A percentile compares a stretch with the other conserved stretches of the same genome.
These are phyloP conservation scores for Leucozona laternaria DNA, from an alignment of 2,888 invertebrate species.

Conservation along the genomic window DNA sequence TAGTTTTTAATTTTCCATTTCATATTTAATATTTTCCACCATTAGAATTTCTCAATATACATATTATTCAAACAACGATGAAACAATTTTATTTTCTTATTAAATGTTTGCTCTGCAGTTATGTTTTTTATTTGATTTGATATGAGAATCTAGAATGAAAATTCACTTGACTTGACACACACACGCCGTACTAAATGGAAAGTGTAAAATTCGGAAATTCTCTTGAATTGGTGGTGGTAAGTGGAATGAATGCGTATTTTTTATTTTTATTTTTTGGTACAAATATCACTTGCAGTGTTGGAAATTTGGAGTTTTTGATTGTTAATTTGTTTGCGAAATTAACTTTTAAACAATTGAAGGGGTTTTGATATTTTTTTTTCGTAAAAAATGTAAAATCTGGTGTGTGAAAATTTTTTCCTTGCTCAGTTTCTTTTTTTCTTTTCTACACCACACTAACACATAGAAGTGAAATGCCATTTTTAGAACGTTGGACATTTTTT, in stretches of 20 bases:
- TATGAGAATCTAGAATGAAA: slow-evolving; percentile 52
- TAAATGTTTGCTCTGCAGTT: background rate
- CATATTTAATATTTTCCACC: slow-evolving; percentile 53
- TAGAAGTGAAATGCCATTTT: slow-evolving; percentile 70
- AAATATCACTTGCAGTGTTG: slow-evolving; percentile 63
- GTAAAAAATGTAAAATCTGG: slow-evolving; percentile 68
- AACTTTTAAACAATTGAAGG: slow-evolving; percentile 28
- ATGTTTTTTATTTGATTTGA: slow-evolving; percentile 35
- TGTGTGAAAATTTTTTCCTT: slow-evolving; percentile 69
- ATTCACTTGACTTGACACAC: slow-evolving; percentile 61
- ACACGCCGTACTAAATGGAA: slow-evolving; percentile 64
- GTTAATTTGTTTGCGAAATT: slow-evolving; percentile 13
- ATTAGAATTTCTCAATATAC: slow-evolving; percentile 16
- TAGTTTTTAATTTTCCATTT: slow-evolving; percentile 45
- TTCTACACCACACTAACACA: slow-evolving; percentile 65
- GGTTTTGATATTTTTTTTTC: slow-evolving; percentile 40
- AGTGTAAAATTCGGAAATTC: slow-evolving; percentile 49
- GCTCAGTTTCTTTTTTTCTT: slow-evolving; percentile 58
- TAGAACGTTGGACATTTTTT: slow-evolving; percentile 71
- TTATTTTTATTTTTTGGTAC: slow-evolving; percentile 39
- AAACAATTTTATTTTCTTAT: background rate
- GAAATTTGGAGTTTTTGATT: slow-evolving; percentile 26
- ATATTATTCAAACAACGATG: background rate
- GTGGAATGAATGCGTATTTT: slow-evolving; percentile 57
- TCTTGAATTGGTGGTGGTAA: slow-evolving; percentile 54